Evolutionary conservation across 2,888 invertebrate species (phyloP), one percentile per base, ranked within the genome.

Genomic region (Philereme vetulata): DNA sequence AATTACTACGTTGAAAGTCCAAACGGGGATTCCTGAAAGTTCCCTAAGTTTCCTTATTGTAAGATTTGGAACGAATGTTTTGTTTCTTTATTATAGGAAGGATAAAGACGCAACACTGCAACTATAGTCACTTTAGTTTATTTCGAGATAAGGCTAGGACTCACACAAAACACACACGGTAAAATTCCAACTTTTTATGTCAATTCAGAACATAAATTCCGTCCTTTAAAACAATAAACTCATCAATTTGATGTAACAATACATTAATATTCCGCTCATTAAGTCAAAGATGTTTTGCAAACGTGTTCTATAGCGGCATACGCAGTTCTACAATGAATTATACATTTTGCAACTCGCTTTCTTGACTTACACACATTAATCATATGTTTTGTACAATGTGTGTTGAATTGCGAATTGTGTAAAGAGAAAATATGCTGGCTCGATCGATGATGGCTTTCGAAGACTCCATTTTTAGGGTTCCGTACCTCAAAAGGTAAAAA

Each of bases 281-380:
- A 63, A 56, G 38, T 60, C 60, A 40, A 51, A 51, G 48, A 56
- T 50, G 64, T 67, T 66, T 64, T 56, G 64, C 59, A 60, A 64
- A 55, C 60, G 3, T 47, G 56, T 60, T 62, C 43, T 59, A 52
- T 46, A 57, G 52, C 62, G 35, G 56, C 47, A 47, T 38, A 8
- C 9, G 47, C 46, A 36, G 34, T 49, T 49, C 46, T 46, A 50
- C 32, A 56, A 58, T 63, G 49, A 64, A 60, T 60, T 43, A 52
- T 6, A 64, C 54, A 63, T 52, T 53, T 42, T 50, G 42, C 6
- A 51, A 32, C 34, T 50, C 44, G 52, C 56, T 62, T 62, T 56
- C 58, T 57, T 59, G 48, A 51, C 34, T 47, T 42, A 45, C 48
- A 61, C 32, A 47, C 53, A 61, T 56, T 60, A 51, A 53, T 56